phyloP scores from a whole-genome alignment of 2,888 invertebrate species.

The Acrobasis repandana region DNA sequence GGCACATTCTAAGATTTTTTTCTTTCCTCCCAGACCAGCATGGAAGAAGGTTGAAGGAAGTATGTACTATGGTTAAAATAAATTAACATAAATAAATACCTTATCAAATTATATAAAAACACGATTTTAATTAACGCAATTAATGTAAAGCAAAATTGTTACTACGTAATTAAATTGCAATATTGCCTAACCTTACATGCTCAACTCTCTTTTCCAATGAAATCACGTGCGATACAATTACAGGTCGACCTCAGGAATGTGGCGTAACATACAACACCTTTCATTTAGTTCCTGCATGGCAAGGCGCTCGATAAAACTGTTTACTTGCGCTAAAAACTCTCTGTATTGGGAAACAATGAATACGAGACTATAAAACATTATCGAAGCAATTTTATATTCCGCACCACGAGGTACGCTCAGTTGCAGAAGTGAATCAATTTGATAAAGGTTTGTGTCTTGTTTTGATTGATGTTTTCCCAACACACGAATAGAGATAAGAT shows the following conservation, averaged over 20 bases:
- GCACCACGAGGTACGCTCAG: constrained; percentile 15
- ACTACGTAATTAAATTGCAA: not conserved
- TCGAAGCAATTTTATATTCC: constrained; percentile 19
- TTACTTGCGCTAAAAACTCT: constrained; percentile 18
- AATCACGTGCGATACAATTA: constrained; percentile 13
- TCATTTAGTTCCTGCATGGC: constrained; percentile 20
- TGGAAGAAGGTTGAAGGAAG: no score
- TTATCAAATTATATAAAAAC: no score
- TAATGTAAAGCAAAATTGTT: not conserved
- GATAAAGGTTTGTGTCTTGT: not conserved
- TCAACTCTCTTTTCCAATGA: constrained; percentile 12
- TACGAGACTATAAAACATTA: constrained; percentile 20
- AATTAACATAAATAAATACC: no score
- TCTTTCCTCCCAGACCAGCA: no score
- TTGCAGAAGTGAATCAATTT: not conserved
- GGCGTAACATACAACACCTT: constrained; percentile 14
- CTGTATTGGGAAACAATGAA: constrained; percentile 14
- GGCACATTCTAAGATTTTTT: no score
- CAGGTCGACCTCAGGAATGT: constrained; percentile 4
- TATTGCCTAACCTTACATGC: constrained; percentile 6
- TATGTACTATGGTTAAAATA: no score
- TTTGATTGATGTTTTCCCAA: no score
- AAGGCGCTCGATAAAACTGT: constrained; percentile 19
- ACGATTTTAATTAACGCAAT: no score
- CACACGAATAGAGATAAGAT: no score